Evolutionary conservation across 2,113 vertebrate genomes (phyloP).

Genomic region (Zonotrichia leucophrys): DNA sequence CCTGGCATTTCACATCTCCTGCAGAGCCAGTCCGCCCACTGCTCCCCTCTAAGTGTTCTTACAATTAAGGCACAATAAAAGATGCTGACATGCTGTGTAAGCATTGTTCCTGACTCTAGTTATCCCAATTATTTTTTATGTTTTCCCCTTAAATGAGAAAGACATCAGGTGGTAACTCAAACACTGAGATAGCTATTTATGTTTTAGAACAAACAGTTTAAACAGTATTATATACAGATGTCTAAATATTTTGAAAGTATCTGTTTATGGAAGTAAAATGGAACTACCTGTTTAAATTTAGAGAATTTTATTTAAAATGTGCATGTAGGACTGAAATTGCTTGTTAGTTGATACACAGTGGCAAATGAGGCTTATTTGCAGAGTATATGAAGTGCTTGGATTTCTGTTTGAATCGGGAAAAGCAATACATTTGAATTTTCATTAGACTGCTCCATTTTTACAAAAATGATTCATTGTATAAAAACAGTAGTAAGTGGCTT

Average conservation of each 20-base stretch:
- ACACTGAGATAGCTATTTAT: slow-evolving; percentile 83
- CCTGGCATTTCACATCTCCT: neutral
- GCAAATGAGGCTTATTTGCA: slow-evolving; percentile 63
- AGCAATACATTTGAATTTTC: slow-evolving; percentile 57
- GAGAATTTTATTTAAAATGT: slow-evolving; percentile 76
- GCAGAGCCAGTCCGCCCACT: neutral
- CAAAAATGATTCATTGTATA: slow-evolving; percentile 52
- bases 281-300: slow-evolving; percentile 81
- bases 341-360: slow-evolving; percentile 46
- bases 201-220: slow-evolving; percentile 84
- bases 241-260: slow-evolving; percentile 84
- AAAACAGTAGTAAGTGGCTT: slow-evolving; percentile 51
- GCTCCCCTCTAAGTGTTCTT: neutral
- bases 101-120: slow-evolving; percentile 68
- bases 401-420: neutral
- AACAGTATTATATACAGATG: slow-evolving; percentile 82
- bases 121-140: slow-evolving; percentile 74
- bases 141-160: slow-evolving; percentile 72
- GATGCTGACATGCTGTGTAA: slow-evolving; percentile 67
- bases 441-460: slow-evolving; percentile 49
- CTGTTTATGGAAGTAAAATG: slow-evolving; percentile 80
- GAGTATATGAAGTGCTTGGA: slow-evolving; percentile 26
- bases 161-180: slow-evolving; percentile 78
- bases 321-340: slow-evolving; percentile 48
- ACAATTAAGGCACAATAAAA: slow-evolving; percentile 65